These are phyloP conservation scores for Protonibea diacanthus DNA, from an alignment of 2,797 vertebrate species.

Conservation along the genomic window DNA sequence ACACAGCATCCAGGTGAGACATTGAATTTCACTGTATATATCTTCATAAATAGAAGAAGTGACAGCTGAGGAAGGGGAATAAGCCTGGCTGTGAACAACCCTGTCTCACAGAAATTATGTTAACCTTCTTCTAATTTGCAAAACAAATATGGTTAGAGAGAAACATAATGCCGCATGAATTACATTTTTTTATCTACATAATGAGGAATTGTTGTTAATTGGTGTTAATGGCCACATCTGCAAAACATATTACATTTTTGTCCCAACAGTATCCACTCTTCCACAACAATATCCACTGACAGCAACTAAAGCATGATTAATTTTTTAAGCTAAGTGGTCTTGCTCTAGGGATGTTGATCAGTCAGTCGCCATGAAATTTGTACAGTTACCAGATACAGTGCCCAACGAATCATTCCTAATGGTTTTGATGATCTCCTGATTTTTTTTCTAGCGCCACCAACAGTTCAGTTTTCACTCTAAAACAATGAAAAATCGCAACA, in stretches of 20 bases:
- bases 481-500: not conserved
- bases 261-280: not conserved
- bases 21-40: conserved; percentile 32
- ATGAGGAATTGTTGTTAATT: not conserved
- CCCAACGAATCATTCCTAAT: not conserved
- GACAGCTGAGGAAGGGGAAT: not conserved
- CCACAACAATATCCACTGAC: not conserved
- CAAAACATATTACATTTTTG: not conserved
- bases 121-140: not conserved
- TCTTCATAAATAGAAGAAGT: conserved; percentile 4
- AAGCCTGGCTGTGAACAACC: not conserved
- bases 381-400: not conserved
- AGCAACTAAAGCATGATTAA: conserved; percentile 11
- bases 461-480: not conserved
- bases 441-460: not conserved
- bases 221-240: not conserved
- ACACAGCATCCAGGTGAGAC: conserved; percentile 52
- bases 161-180: not conserved
- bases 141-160: not conserved
- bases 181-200: not conserved
- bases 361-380: not conserved
- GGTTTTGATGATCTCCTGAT: not conserved
- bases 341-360: not conserved
- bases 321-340: not conserved
- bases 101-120: not conserved